These are phyloP conservation scores for Hemichromis elongatus DNA, from an alignment of 2,113 vertebrate species.

Conservation along the genomic window DNA sequence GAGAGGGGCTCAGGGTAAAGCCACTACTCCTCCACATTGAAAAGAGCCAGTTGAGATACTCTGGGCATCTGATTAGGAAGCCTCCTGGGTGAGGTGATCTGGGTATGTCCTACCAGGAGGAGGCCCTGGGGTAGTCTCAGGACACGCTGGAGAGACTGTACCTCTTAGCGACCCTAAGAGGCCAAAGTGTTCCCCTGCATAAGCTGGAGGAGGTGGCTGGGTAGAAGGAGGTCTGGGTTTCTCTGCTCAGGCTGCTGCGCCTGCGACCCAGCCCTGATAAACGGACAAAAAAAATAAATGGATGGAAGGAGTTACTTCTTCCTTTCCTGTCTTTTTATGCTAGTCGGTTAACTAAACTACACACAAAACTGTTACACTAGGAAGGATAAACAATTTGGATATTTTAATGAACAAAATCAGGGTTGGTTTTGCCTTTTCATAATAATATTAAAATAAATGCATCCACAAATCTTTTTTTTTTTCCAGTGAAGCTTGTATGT, in stretches of 20 bases:
- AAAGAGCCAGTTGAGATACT: neutral
- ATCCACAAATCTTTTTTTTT: neutral
- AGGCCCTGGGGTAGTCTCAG: neutral
- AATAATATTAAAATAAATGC: neutral
- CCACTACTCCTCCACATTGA: neutral
- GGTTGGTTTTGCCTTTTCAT: neutral
- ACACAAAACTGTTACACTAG: neutral
- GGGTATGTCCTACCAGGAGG: neutral
- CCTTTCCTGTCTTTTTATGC: neutral
- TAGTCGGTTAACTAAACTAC: neutral
- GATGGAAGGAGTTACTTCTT: neutral
- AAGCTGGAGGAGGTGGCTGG: neutral
- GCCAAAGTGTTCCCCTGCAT: neutral
- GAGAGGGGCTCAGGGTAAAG: neutral
- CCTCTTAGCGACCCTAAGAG: neutral
- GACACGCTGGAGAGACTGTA: neutral
- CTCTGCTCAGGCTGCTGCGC: neutral
- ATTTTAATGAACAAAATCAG: neutral
- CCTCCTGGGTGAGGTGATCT: neutral
- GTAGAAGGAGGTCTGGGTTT: neutral
- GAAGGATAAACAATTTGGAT: neutral
- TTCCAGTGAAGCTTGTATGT: neutral
- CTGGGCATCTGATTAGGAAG: neutral
- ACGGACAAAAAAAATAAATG: neutral
- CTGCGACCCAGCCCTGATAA: neutral